Base-by-base conservation (phyloP, 2,113 vertebrate genomes). In the Acrocephalus kingi region DNA sequence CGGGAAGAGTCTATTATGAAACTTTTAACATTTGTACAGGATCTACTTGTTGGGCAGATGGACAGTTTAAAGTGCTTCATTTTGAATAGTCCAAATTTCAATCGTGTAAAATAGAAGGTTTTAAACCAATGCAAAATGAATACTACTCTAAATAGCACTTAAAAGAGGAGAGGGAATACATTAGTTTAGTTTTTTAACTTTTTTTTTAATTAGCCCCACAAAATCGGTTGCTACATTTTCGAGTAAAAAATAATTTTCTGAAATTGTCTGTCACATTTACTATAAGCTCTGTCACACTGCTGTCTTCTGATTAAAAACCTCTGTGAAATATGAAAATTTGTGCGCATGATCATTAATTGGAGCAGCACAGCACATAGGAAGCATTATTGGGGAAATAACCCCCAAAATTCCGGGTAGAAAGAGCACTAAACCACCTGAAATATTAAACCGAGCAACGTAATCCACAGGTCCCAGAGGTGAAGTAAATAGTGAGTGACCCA, bases 231-330 rank as follows among this genome's bases (percentile, higher is more conserved):
- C 48, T 86, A 52, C 14, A 45, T 41, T 77, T 93, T 84, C 33
- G 23, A 89, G 80, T 80, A 41, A 91, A 90, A 48, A 46, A 46
- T 41, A 69, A 59, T 59, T 72, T 84, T n/a, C 90, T 81, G 83
- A 64, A 93, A 43, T 46, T 76, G 56, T 72, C 76, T 88, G 72
- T 90, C 91, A 61, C n/a, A 28, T 96, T 94, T 88, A 35, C 71
- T 46, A 48, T 59, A 35, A 18, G 31, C 43, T 96, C 63, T 96
- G 92, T 93, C 87, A 90, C 69, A 84, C 66, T 84, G 90, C 84
- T 94, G 92, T 92, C 85, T 88, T 80, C 82, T 85, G 62, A 96
- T 97, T 97, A 96, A 97, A 97, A 96, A 88, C 73, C 76, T 96
- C 77, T 90, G 89, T 86, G 86, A 90, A 92, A 90, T 31, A 80